Conservation (phyloP, 2,797 vertebrate genomes). For the Odontamblyopus rebecca region DNA sequence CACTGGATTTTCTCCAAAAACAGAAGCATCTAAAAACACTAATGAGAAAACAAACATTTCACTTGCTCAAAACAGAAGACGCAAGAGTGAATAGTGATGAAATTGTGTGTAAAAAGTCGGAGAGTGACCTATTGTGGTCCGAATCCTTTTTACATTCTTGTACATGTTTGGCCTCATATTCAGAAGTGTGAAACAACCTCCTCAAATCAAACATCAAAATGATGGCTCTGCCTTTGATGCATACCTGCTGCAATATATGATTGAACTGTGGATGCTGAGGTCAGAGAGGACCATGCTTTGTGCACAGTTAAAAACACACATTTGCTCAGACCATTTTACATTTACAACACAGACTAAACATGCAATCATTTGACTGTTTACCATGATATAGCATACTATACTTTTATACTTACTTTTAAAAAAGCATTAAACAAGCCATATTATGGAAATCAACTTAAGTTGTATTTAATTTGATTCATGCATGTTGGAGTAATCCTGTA, state of each 20-base stretch:
- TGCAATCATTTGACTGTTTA: background rate
- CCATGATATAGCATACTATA: background rate
- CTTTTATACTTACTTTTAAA: background rate
- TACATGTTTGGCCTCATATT: background rate
- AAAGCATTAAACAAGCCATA: background rate
- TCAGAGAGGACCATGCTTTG: background rate
- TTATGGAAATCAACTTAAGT: too few species aligned
- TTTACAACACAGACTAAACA: background rate
- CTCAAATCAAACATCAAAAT: slow-evolving; percentile 14
- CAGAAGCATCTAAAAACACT: background rate
- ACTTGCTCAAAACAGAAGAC: background rate
- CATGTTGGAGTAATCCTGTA: too few species aligned
- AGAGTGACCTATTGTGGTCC: background rate
- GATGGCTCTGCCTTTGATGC: slow-evolving; percentile 6
- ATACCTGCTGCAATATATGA: slow-evolving; percentile 9
- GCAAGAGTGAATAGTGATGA: background rate
- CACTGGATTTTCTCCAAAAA: background rate
- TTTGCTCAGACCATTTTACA: background rate
- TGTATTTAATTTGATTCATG: too few species aligned
- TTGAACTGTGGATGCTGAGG: background rate
- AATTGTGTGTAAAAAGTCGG: background rate
- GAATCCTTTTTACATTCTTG: background rate
- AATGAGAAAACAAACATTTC: slow-evolving; percentile 2
- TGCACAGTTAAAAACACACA: background rate
- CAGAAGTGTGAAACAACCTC: slow-evolving; percentile 4